Evolutionary conservation across 2,113 vertebrate species (phyloP), one percentile per base, ranked within the genome.

Genomic region (Pomatostomus ruficeps): DNA sequence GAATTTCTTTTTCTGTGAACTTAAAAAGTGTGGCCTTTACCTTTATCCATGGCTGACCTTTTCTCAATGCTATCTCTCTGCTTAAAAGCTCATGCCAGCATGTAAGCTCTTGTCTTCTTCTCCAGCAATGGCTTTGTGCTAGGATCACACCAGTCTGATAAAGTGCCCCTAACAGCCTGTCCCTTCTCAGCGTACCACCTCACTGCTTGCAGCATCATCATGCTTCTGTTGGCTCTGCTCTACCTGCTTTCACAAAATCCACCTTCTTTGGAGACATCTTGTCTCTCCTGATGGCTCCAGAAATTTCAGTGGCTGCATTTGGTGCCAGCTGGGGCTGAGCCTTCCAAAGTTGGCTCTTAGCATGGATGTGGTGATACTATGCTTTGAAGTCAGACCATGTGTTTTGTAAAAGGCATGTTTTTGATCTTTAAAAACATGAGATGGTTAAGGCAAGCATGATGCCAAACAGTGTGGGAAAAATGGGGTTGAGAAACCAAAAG

Each of bases 171-270:
- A 82, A 55, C 12, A 51, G 31, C 25, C 40, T 63, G 28, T 40
- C 52, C 72, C 36, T 38, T 63, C 31, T 20, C 65, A 78, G 28
- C 19, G 72, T 77, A 25, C 51, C 62, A 23, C 38, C 42, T 31
- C 0, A 0, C 45, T 76, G 59, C 71, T 78, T 73, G 42, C 2
- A 6, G 46, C 18, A 43, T 66, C 2, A 1, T 25, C 0, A 0
- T 80, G 54, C 58, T 74, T 66, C 65, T 85, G 6, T 51, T 57
- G 40, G 12, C 80, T 67, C 21, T 75, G 70, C 35, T 92, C n/a
- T 74, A 59, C 26, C 35, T 80, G 62, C 71, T 93, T 83, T 51
- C 83, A 36, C 66, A 70, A 19, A 51, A 42, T 79, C 49, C 13
- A 19, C 26, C n/a, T 76, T 91, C 42, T 55, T 45, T 0, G 0